Evolutionary conservation across 1,140 invertebrate genomes (phyloP), one percentile per base, ranked within the genome.

Genomic region (Gyrodactylus bullatarudis): DNA sequence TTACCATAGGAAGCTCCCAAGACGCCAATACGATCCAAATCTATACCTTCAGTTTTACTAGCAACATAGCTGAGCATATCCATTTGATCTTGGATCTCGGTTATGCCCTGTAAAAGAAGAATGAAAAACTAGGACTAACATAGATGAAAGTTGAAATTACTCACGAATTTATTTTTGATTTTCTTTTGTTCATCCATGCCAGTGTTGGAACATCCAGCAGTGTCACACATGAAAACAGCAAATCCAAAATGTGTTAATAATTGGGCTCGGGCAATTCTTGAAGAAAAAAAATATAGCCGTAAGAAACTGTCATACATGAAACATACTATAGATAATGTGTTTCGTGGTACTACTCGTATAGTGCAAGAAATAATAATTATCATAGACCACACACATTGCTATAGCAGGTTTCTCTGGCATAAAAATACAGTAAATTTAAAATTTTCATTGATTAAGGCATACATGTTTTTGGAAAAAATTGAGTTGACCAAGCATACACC

Each of bases 1-100:
- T 73, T 87, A 85, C 91, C 94, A 79, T 98, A 98, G 69, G 92
- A 96, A 93, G 93, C 98, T 1, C 94, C 94, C 79, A 93, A 89
- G 76, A 98, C 89, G 1, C 89, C 93, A 0, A 99, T 86, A 74
- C 93, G 84, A 75, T 85, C 85, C 82, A 93, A 85, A 80, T 98
- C 93, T 75, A 98, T 90, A 77, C 86, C 94, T 34, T 86, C 86
- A 16, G 87, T 85, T 75, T 86, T 85, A 76, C 88, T 85, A 0
- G 89, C 85, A n/a, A 96, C 81, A 84, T 86, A 88, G 75, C 87
- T 85, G 34, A 98, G 79, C 0, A 94, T 89, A 83, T 96, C 91
- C 0, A 97, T 89, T 83, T 97, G 92, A 81, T 98, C 94, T 24
- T 86, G 85, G 26, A 99, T 81, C 81, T 99, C 94, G 2, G 96